Evolutionary conservation across 2,797 vertebrate species (phyloP), one percentile per base, ranked within the genome.

Genomic region (Helostoma temminkii): DNA sequence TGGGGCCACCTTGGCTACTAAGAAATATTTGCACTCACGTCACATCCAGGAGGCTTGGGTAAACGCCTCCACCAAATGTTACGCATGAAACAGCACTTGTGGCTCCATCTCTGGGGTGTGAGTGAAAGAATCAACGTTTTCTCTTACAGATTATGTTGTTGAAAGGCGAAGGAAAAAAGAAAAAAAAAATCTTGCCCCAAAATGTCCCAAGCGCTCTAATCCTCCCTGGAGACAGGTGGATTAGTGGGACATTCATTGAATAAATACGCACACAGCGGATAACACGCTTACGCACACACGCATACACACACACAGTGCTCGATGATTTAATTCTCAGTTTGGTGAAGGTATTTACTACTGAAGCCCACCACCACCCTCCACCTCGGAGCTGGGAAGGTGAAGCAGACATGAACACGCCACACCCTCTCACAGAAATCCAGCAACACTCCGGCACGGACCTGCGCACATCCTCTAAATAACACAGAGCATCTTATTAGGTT

Each of bases 191-290:
- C 49, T 21, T 43, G 57, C 70, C 54, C 68, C 24, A 68, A 77
- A 76, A 82, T 83, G 87, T 85, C 76, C 85, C 49, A 21, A 6
- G 10, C 16, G 59, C 86, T 66, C 22, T 89, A 88, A 89, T 89
- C 88, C 86, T 76, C 64, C 68, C 64, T 61, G 15, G 69, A 76
- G 80, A 82, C 80, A 87, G 84, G 82, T 86, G 82, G 88, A 87
- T 88, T 89, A 91, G 42, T 4, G 71, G 49, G 72, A 53, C 53
- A 10, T 25, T 65, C 59, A 79, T 42, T 74, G 70, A 78, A 71
- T 49, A 55, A 58, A 78, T 37, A 41, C 58, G 10, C 50, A 19
- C 26, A 12, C 24, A 26, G 30, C 21, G 19, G 10, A 25, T 12
- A 0, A 36, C 41, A 24, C 28, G 14, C 45, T 1, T 28, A 3